Conservation (phyloP, 2,113 vertebrate species). For the Rhegmatorhina hoffmannsi region DNA sequence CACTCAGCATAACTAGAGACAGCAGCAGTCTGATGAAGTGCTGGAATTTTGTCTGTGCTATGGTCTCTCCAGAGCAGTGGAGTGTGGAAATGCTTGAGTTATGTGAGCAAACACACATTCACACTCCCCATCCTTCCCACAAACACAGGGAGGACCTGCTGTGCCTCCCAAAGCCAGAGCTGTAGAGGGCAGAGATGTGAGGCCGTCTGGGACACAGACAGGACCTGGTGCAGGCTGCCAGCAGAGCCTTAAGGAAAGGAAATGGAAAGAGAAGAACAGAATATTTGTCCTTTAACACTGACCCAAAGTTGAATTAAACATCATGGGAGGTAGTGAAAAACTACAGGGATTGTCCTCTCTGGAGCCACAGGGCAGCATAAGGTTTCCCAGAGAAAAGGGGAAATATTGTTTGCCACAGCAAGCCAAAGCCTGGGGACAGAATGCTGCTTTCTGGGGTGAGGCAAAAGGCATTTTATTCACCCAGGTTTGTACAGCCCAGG, state of each 20-base stretch:
- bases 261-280: neutral
- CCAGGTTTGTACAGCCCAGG: neutral
- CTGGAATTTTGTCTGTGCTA: neutral
- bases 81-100: neutral
- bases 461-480: neutral
- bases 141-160: neutral
- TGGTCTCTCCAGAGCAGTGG: neutral
- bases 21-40: no score
- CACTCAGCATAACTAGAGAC: neutral
- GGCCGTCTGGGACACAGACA: neutral
- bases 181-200: fast-evolving
- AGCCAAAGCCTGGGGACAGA: neutral
- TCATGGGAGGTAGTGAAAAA: neutral
- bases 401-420: neutral
- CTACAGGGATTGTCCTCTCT: neutral
- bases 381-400: neutral
- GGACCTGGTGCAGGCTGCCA: neutral
- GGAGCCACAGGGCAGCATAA: neutral
- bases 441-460: neutral
- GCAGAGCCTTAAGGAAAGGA: neutral
- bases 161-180: fast-evolving
- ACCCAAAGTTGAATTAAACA: neutral
- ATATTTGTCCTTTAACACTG: neutral
- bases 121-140: neutral
- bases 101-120: neutral